These are phyloP conservation scores for Mesocentrotus franciscanus DNA, from an alignment of 53 echinoderm and acorn worm genomes.

Conservation along the genomic window DNA sequence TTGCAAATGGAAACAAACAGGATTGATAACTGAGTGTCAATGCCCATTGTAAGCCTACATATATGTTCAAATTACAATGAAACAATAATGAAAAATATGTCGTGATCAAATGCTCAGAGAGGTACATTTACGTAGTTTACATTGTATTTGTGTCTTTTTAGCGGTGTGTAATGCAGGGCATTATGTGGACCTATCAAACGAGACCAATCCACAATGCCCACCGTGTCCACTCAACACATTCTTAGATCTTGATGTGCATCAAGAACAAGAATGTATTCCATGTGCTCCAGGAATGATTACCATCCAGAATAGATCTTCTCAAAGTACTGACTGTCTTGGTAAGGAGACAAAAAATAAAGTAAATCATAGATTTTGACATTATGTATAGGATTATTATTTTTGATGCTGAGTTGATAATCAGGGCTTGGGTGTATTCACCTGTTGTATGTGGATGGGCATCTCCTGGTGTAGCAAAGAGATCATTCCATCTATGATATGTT, in stretches of 20 bases:
- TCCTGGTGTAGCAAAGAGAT: no score
- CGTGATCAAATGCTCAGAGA: neutral
- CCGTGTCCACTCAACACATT: neutral
- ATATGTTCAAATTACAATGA: neutral
- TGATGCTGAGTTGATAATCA: neutral
- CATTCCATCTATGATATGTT: no score
- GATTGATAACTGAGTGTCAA: no score
- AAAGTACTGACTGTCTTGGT: slow-evolving; percentile 8
- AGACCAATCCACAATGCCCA: neutral
- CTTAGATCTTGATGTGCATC: neutral
- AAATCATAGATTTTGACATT: no score
- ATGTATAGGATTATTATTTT: no score
- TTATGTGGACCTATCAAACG: neutral
- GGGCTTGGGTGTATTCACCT: neutral
- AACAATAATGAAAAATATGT: neutral
- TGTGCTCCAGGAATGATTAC: neutral
- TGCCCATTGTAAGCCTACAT: no score
- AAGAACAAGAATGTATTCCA: neutral
- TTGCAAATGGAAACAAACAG: no score
- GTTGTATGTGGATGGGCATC: no score
- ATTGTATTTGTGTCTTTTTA: neutral
- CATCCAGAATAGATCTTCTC: neutral
- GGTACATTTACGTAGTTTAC: neutral
- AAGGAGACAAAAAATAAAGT: neutral
- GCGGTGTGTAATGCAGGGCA: slow-evolving; percentile 6